Evolutionary conservation across 2,113 vertebrate species (phyloP).

Genomic region (Casuarius casuarius): DNA sequence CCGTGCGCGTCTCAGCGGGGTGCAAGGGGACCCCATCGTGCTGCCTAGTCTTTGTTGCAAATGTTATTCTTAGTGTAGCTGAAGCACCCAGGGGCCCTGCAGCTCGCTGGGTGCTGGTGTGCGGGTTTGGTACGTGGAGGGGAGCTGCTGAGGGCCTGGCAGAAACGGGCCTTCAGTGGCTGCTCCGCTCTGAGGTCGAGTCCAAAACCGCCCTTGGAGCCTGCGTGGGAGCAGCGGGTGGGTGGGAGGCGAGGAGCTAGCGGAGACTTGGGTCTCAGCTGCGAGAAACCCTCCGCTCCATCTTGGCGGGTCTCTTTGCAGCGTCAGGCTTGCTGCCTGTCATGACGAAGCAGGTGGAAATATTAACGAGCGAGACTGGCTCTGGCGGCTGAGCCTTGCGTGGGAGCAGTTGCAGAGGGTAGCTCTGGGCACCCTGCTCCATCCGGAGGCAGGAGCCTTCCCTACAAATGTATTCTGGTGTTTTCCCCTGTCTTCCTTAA

Average conservation of each 20-base stretch:
- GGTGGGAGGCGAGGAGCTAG: neutral
- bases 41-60: fast-evolving
- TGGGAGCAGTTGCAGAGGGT: neutral
- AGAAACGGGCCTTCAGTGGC: neutral
- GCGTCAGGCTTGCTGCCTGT: neutral
- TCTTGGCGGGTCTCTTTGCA: neutral
- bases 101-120: neutral
- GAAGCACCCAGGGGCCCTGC: fast-evolving
- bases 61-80: neutral
- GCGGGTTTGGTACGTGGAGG: neutral
- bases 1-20: fast-evolving
- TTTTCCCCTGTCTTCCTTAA: neutral
- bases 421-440: neutral
- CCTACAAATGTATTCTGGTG: neutral
- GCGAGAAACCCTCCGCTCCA: neutral
- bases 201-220: fast-evolving
- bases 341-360: neutral
- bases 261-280: fast-evolving
- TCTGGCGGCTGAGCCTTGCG: neutral
- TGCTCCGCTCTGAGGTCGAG: neutral
- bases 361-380: neutral
- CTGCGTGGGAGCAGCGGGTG: neutral
- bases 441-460: fast-evolving
- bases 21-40: too few species aligned
- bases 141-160: neutral